Evolutionary conservation across 35 echinoderm and acorn worm species (phyloP).

Genomic region (Diadema setosum): DNA sequence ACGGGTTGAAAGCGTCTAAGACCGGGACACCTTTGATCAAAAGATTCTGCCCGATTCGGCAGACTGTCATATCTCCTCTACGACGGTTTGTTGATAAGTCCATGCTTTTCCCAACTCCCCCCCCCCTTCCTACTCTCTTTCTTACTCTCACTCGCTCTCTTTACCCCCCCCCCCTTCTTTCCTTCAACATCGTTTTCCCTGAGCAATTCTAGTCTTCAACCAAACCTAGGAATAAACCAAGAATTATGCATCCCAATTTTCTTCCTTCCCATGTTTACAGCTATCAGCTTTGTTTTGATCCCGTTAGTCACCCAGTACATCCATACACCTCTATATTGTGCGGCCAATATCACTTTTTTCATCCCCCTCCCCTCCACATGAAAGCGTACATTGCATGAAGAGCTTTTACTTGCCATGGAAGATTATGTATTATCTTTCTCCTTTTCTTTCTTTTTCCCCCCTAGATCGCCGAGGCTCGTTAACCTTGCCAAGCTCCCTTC

Average conservation of each 20-base stretch:
- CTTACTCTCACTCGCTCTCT: neutral
- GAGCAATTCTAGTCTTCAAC: too few species aligned
- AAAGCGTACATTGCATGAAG: neutral
- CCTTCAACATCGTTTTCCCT: neutral
- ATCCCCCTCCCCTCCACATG: neutral
- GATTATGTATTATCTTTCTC: too few species aligned
- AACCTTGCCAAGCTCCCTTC: neutral
- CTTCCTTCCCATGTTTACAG: neutral
- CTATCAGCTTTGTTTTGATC: neutral
- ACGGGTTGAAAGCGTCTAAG: neutral
- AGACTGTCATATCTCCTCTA: neutral
- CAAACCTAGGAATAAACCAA: too few species aligned
- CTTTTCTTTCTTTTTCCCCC: neutral
- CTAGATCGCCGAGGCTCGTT: neutral
- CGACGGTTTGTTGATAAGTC: neutral
- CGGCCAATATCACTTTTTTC: neutral
- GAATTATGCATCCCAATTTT: neutral
- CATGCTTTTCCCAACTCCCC: neutral
- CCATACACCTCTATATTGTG: neutral
- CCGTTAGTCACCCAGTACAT: neutral
- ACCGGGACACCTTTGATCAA: neutral
- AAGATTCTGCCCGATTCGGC: neutral
- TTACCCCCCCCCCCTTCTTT: neutral
- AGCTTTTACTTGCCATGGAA: too few species aligned
- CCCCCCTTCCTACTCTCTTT: neutral